Evolutionary conservation across 2,113 vertebrate genomes (phyloP), one percentile per base, ranked within the genome.

Genomic region (Limnothrissa miodon): DNA sequence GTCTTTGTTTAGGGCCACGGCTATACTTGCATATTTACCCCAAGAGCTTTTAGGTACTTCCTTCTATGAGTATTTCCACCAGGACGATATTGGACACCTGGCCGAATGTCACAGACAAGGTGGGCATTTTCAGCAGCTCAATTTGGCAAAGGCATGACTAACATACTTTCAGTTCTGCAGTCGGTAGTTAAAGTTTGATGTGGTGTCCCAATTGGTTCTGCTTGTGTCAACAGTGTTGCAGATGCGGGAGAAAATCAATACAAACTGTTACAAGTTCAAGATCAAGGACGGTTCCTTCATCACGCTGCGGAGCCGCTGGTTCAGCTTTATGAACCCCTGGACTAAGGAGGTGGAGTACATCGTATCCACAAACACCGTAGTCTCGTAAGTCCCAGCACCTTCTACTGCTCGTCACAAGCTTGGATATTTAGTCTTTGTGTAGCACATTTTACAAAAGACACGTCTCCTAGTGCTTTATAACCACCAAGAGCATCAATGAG

Each of bases 301-400:
- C 94, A 99, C 97, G 0, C 91, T 99, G 92, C 90, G 96, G 87
- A 99, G 98, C 93, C 96, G 96, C 85, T 99, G 97, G 98, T 99
- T 99, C 95, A 99, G 98, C 95, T 99, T 99, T 94, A 98, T 99
- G 97, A 99, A 99, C 95, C 98, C 98, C 83, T 99, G 98, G 98
- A 99, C 98, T 95, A 99, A 99, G 96, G 98, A 99, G 93, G 97
- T 99, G 93, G 98, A 99, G 91, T 99, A 99, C 91, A 98, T 99
- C 33, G 97, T 99, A 87, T 99, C 98, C 84, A 99, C 98, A 62
- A 99, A 99, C 93, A 99, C 98, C 0, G 96, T 99, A 0, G 97
- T 99, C 83, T 96, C 96, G 98, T 99, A 95, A 98, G 98, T 97
- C 45, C 2, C 4, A 17, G 53, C 6, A 19, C 79, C 48, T 80